Base-by-base conservation (phyloP, 2,797 vertebrate species). In the Fundulus diaphanus region DNA sequence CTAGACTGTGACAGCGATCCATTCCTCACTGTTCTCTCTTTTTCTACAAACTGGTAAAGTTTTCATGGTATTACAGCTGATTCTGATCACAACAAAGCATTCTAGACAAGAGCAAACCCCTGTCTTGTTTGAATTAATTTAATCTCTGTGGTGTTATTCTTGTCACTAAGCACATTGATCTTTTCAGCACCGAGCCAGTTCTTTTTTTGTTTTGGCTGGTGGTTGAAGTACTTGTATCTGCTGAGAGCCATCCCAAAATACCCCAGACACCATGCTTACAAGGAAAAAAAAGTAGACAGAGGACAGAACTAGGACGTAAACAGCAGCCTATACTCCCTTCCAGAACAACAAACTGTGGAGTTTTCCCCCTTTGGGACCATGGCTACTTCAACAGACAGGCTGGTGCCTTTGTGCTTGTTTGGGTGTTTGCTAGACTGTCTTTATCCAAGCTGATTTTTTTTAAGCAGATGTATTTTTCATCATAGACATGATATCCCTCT, bases 351-450 rank as follows among this genome's bases (percentile, higher is more conserved):
- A 91, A 90, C 89, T 76, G 22, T 29, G 78, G 63, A 59, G 56
- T 67, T 74, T 42, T 68, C 29, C 18, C 85, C 86, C 69, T 7
- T 0, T 74, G 87, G 87, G 70, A 77, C 87, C 51, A 86, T 79
- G 88, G 80, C 87, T 74, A 59, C 84, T 79, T 88, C 83, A 80
- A 78, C 88, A 93, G 92, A 93, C 92, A 91, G 77, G 3, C 79
- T 71, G 91, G 92, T 92, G 92, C 92, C 92, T 91, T 81, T 76
- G 66, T 88, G 89, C 77, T 87, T 86, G 88, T 90, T 90, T 93
- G 82, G 75, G 70, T 92, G 85, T 90, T 90, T 91, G 82, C 87
- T 77, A 81, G 81, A 69, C 72, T 67, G 74, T 78, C 72, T 74
- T 89, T 76, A 63, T 80, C 69, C 76, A 71, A 61, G 52, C 74